Percentiles rank a stretch among this genome's conserved stretches.
phyloP scores from a whole-genome alignment of 1,140 invertebrate species.

The Polyergus mexicanus region DNA sequence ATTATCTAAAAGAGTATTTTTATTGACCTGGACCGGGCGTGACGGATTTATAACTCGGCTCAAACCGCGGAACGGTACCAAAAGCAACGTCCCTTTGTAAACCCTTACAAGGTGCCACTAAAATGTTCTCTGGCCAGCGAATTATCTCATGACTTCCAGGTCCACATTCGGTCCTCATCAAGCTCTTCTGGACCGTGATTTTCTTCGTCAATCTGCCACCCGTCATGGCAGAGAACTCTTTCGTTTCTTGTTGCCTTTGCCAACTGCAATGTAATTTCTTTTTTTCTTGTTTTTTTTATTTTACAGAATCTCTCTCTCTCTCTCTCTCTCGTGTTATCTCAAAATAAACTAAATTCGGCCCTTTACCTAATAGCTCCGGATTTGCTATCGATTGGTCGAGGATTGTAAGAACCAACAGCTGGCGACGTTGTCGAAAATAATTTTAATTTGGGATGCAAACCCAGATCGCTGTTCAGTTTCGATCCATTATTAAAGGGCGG shows the following conservation, averaged over 20 bases:
- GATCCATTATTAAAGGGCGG: slow-evolving; percentile 54
- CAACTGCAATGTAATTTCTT: slow-evolving; percentile 39
- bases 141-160: slow-evolving; percentile 65
- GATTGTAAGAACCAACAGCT: slow-evolving; percentile 61
- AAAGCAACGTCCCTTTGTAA: slow-evolving; percentile 52
- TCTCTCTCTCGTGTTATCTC: not conserved
- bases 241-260: slow-evolving; percentile 48
- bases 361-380: slow-evolving; percentile 27
- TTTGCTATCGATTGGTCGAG: not conserved
- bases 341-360: not conserved
- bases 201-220: not conserved
- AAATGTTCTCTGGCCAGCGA: slow-evolving; percentile 66
- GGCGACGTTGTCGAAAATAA: not conserved
- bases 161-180: slow-evolving; percentile 38
- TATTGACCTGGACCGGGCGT: slow-evolving; percentile 73
- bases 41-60: slow-evolving; percentile 12
- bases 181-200: not conserved
- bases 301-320: too few relatives aligned
- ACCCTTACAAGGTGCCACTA: slow-evolving; percentile 36
- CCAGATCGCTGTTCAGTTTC: slow-evolving; percentile 6
- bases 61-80: slow-evolving; percentile 55
- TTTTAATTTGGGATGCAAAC: slow-evolving; percentile 68
- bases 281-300: not conserved
- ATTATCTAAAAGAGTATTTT: not conserved
- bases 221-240: slow-evolving; percentile 61